Evolutionary conservation across 2,888 invertebrate species (phyloP).

Genomic region (Beris morrisii): DNA sequence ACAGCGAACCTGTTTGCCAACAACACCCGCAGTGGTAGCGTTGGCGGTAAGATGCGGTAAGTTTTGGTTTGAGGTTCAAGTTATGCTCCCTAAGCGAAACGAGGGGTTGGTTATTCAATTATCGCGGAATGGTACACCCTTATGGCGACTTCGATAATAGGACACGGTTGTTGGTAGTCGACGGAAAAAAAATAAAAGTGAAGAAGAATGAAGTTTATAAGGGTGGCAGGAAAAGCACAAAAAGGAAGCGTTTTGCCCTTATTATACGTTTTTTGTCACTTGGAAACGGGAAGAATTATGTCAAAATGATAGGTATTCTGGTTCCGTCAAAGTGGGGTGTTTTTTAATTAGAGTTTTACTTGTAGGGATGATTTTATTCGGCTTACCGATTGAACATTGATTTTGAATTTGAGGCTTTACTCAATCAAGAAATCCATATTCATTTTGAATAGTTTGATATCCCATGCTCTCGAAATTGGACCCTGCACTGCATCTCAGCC

Average conservation of each 20-base stretch:
- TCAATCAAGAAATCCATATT: too few species aligned
- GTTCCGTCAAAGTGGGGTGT: too few species aligned
- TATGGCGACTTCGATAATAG: conserved; percentile 35
- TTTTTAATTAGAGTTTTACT: too few species aligned
- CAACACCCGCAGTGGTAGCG: not conserved
- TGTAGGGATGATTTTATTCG: too few species aligned
- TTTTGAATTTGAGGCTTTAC: too few species aligned
- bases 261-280: conserved; percentile 7
- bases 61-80: not conserved
- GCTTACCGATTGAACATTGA: too few species aligned
- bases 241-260: conserved; percentile 5
- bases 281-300: not conserved
- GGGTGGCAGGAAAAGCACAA: conserved; percentile 11
- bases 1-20: too few species aligned
- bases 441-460: too few species aligned
- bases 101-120: conserved; percentile 40
- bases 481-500: too few species aligned
- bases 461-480: too few species aligned
- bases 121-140: conserved; percentile 38
- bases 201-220: not conserved
- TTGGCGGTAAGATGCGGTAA: not conserved
- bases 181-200: conserved; percentile 6
- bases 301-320: too few species aligned
- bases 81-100: conserved; percentile 22
- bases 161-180: conserved; percentile 6